A percentile compares a stretch with the other conserved stretches of the same genome.
Evolutionary conservation across 2,888 invertebrate genomes (phyloP).

Genomic region (Clostera curtula): DNA sequence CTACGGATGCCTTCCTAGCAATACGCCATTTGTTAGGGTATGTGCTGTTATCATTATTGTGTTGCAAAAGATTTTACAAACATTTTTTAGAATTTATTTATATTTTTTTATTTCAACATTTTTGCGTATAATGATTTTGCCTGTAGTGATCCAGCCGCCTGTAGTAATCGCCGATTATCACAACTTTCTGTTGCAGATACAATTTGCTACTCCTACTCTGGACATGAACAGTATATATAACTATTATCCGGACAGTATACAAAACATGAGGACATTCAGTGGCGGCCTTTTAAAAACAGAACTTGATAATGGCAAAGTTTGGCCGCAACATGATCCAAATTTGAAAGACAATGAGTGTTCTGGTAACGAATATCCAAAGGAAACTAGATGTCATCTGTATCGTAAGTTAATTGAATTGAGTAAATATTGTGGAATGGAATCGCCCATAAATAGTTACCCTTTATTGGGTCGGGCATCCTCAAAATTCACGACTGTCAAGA

Average conservation of each 20-base stretch:
- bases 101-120: slow-evolving; percentile 4
- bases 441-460: too few species aligned
- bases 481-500: too few species aligned
- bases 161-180: too few species aligned
- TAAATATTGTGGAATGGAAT: slow-evolving; percentile 4
- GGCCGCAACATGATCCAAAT: slow-evolving; percentile 3
- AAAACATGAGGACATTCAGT: slow-evolving; percentile 3
- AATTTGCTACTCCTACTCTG: slow-evolving; percentile 7
- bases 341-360: neutral
- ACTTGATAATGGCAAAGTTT: slow-evolving; percentile 9
- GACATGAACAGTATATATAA: slow-evolving; percentile 11
- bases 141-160: too few species aligned
- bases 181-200: too few species aligned
- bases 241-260: neutral
- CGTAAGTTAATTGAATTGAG: neutral
- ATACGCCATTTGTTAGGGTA: slow-evolving; percentile 9
- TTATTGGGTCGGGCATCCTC: too few species aligned
- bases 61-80: neutral
- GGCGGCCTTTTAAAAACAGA: slow-evolving; percentile 10
- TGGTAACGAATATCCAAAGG: slow-evolving; percentile 5
- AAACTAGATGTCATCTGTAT: slow-evolving; percentile 9
- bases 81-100: neutral
- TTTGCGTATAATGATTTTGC: too few species aligned
- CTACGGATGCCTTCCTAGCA: slow-evolving; percentile 7
- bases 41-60: neutral